Evolutionary conservation across 2,888 invertebrate genomes (phyloP).

Genomic region (Xylota segnis): DNA sequence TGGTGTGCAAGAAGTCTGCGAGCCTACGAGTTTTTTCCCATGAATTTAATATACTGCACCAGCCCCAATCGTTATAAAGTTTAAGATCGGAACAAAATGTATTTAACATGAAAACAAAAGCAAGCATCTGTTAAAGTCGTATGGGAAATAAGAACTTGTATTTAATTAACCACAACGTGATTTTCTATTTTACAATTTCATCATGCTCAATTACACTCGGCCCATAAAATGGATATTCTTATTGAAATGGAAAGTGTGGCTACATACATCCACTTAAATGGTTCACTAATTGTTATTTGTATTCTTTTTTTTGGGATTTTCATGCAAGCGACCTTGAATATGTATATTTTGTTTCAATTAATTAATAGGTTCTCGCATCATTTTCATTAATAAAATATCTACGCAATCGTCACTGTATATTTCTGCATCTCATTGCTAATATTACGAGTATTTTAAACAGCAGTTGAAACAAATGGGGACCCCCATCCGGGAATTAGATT

Average conservation of each 20-base stretch:
- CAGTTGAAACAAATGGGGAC: constrained; percentile 31
- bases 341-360: constrained; percentile 23
- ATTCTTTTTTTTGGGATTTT: constrained; percentile 12
- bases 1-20: no score
- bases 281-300: constrained; percentile 32
- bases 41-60: no score
- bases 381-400: constrained; percentile 31
- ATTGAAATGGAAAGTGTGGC: constrained; percentile 2
- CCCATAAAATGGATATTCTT: background rate
- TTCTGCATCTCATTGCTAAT: constrained; percentile 22
- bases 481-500: constrained; percentile 34
- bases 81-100: no score
- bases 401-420: background rate
- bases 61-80: no score
- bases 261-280: constrained; percentile 10
- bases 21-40: no score
- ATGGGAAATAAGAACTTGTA: background rate
- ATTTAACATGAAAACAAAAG: no score
- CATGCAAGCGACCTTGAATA: constrained; percentile 14
- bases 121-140: no score
- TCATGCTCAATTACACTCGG: constrained; percentile 37
- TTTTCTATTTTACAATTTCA: constrained; percentile 20
- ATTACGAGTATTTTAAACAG: constrained; percentile 14
- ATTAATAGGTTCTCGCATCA: constrained; percentile 20
- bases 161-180: constrained; percentile 12